phyloP scores from a whole-genome alignment of 2,113 vertebrate genomes.

The Macaca nemestrina region DNA sequence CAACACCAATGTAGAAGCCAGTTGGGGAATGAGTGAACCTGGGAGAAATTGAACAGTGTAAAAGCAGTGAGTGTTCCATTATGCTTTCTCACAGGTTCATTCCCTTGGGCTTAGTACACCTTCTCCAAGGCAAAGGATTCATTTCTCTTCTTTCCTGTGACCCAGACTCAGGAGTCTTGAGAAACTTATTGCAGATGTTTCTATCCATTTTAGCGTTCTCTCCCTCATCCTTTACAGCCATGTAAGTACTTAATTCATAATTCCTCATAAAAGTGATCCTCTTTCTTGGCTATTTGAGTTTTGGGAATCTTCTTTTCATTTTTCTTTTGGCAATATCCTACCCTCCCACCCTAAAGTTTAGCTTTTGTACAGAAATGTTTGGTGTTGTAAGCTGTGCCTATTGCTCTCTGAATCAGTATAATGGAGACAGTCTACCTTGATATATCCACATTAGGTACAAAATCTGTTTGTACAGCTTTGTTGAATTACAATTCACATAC shows the following conservation, averaged over 20 bases:
- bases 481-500: neutral
- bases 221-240: neutral
- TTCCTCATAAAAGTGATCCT: neutral
- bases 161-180: neutral
- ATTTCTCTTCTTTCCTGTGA: neutral
- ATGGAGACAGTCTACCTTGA: neutral
- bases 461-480: neutral
- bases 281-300: neutral
- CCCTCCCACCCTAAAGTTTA: neutral
- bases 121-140: neutral
- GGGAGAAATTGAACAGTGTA: neutral
- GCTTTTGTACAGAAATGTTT: neutral
- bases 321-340: neutral
- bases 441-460: neutral
- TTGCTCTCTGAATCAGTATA: neutral
- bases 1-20: neutral
- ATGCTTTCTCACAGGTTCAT: rapidly evolving
- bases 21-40: neutral
- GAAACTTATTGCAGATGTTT: neutral
- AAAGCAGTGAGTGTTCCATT: neutral
- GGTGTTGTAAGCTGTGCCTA: neutral
- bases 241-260: neutral
- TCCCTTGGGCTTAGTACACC: neutral
- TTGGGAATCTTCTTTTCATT: neutral
- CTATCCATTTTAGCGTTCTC: neutral